A percentile compares a stretch with the other conserved stretches of the same genome.
phyloP scores from a whole-genome alignment of 2,888 invertebrate species.

The Netelia virgata region DNA sequence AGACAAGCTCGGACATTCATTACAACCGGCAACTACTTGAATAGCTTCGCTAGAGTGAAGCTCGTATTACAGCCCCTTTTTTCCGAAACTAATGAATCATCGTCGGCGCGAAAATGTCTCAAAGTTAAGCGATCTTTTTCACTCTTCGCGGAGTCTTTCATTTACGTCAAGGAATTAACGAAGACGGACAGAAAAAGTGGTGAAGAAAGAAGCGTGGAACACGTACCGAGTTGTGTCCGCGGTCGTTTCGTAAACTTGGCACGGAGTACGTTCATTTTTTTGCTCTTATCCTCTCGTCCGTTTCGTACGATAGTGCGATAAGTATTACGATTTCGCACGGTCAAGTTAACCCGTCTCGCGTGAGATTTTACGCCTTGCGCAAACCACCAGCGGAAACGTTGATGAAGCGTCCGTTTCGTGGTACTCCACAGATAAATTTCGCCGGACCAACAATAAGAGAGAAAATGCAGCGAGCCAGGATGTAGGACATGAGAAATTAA shows the following conservation, averaged over 20 bases:
- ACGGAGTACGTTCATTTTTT: conserved; percentile 45
- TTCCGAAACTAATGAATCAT: conserved; percentile 22
- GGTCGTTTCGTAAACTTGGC: conserved; percentile 55
- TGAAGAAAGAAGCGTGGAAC: conserved; percentile 8
- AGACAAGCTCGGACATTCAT: no score
- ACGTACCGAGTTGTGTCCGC: conserved; percentile 48
- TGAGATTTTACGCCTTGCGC: neutral
- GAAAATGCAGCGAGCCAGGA: neutral
- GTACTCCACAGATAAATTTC: neutral
- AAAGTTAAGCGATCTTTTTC: neutral
- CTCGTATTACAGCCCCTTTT: neutral
- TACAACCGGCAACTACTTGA: neutral
- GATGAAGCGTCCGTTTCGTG: neutral
- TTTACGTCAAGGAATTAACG: conserved; percentile 36
- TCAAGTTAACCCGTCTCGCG: conserved; percentile 13
- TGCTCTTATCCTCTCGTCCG: conserved; percentile 10
- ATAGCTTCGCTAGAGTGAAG: neutral
- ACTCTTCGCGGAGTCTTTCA: conserved; percentile 11
- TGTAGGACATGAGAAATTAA: neutral
- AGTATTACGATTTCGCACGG: conserved; percentile 14
- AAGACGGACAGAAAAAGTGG: neutral
- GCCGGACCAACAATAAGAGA: neutral
- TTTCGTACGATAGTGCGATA: conserved; percentile 17
- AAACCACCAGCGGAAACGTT: neutral
- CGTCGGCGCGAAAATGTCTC: conserved; percentile 6